phyloP scores from a whole-genome alignment of 2,888 invertebrate species.

The Bimastos eiseni region DNA sequence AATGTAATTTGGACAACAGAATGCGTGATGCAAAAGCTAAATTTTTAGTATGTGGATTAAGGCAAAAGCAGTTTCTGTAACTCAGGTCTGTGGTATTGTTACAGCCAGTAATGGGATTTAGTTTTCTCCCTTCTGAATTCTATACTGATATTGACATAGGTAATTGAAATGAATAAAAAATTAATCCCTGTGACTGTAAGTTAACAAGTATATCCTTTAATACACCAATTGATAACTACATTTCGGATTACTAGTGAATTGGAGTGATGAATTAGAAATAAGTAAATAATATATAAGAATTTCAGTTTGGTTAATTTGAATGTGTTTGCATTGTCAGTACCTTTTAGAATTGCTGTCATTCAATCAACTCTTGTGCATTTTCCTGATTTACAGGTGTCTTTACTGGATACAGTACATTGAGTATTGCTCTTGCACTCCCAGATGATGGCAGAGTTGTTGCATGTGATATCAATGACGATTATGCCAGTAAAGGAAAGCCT shows the following conservation, averaged over 20 bases:
- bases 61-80: background rate
- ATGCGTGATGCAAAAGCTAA: too few species aligned
- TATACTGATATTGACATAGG: background rate
- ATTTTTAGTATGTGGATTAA: background rate
- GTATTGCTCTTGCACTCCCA: conserved; percentile 61
- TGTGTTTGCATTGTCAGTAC: background rate
- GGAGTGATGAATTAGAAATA: background rate
- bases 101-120: background rate
- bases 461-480: conserved; percentile 52
- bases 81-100: background rate
- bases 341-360: background rate
- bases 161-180: background rate
- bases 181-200: too few species aligned
- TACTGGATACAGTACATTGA: conserved; percentile 61
- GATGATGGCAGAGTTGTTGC: conserved; percentile 60
- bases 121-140: background rate
- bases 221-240: too few species aligned
- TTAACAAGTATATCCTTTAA: too few species aligned
- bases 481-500: conserved; percentile 45
- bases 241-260: too few species aligned
- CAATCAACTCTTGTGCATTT: background rate
- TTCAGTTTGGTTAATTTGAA: background rate
- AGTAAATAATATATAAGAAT: background rate
- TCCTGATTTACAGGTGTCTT: conserved; percentile 47
- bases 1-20: background rate